Conservation (phyloP, 2,888 invertebrate genomes). For the Teleogryllus oceanicus region DNA sequence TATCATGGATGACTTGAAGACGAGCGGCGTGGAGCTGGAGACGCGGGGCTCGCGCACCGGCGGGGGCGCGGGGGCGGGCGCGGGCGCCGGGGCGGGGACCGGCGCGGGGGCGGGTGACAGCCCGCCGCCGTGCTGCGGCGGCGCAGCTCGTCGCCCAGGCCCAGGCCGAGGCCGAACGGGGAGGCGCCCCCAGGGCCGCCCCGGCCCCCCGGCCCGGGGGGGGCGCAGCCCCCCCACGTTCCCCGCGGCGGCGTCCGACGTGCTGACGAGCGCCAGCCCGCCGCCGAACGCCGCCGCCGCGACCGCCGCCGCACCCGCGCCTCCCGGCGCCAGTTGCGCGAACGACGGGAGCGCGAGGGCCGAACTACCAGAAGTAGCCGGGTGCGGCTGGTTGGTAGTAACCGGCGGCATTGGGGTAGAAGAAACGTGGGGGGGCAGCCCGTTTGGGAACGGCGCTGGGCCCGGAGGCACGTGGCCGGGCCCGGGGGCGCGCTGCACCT, state of each 20-base stretch:
- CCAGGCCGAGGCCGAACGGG: conserved; percentile 21
- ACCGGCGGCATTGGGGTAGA: conserved; percentile 45
- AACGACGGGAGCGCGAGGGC: not conserved
- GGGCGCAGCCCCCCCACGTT: conserved; percentile 32
- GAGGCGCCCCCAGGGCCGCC: not conserved
- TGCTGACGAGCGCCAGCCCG: conserved; percentile 60
- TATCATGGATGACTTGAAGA: conserved; percentile 31
- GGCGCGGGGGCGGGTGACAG: conserved; percentile 34
- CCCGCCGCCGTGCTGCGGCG: conserved; percentile 27
- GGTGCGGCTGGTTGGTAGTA: conserved; percentile 59
- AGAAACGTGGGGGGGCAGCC: conserved; percentile 63
- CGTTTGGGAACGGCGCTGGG: conserved; percentile 63
- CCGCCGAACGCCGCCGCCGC: conserved; percentile 26
- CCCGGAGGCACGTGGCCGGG: conserved; percentile 45
- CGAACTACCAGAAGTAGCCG: conserved; percentile 78
- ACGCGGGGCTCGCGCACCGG: not conserved
- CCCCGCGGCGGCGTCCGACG: conserved; percentile 48
- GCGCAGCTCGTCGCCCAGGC: conserved; percentile 39
- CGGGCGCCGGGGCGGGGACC: conserved; percentile 39
- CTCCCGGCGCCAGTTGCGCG: not conserved
- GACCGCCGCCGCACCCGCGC: conserved; percentile 22
- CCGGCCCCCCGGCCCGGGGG: too few relatives aligned
- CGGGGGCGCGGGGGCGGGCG: not conserved
- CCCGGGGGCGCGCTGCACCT: conserved; percentile 31
- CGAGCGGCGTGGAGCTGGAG: conserved; percentile 21